Percentiles rank a stretch among this genome's conserved stretches.
Conservation (phyloP, 30 jellyfish, hydroid and myxozoan species). For the Aurelia coerulea region DNA sequence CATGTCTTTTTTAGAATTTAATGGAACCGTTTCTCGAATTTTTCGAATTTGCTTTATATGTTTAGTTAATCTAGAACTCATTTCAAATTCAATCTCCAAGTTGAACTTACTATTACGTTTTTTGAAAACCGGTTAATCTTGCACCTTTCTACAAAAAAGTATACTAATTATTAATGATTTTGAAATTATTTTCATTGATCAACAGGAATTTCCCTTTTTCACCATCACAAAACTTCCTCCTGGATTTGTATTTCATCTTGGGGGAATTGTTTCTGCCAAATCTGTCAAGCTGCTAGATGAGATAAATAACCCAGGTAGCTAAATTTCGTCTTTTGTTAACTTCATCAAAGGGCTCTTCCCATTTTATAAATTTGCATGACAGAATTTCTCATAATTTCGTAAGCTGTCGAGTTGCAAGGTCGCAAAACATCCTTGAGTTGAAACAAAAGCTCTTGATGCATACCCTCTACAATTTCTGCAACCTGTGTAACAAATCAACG, state of each 20-base stretch:
- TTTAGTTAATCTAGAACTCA: background rate
- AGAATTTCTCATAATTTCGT: background rate
- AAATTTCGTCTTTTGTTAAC: background rate
- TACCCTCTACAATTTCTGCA: too few relatives aligned
- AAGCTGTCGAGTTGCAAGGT: too few relatives aligned
- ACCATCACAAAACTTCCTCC: slow-evolving; percentile 77
- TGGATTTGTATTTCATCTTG: slow-evolving; percentile 80
- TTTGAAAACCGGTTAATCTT: too few relatives aligned
- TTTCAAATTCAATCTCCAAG: background rate
- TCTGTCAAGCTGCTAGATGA: slow-evolving; percentile 92
- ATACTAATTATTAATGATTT: too few relatives aligned
- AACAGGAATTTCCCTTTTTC: slow-evolving; percentile 91
- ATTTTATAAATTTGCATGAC: background rate
- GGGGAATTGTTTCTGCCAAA: slow-evolving; percentile 88
- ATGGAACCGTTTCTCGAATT: background rate
- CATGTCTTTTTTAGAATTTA: background rate
- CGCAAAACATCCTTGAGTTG: too few relatives aligned
- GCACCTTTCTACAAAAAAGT: too few relatives aligned
- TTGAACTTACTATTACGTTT: background rate
- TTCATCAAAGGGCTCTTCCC: background rate
- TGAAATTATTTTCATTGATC: background rate
- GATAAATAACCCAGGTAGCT: slow-evolving; percentile 78
- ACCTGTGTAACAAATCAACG: too few relatives aligned
- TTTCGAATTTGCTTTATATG: background rate
- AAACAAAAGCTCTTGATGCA: too few relatives aligned